Base-by-base conservation (phyloP, 2,797 vertebrate species). In the Potorous gilbertii region DNA sequence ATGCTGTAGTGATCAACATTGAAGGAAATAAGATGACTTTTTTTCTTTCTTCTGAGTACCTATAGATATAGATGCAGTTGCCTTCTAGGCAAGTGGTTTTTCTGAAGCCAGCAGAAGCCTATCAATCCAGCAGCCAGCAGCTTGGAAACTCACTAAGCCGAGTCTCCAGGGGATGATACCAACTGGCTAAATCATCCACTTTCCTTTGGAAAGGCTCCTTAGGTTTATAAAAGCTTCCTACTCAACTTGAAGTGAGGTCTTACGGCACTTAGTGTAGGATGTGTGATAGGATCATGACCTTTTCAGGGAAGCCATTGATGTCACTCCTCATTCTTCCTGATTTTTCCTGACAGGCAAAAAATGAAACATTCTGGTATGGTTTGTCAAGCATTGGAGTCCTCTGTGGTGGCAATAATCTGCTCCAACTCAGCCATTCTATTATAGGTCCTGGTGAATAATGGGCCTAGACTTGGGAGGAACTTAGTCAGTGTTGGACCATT, bases 261-360 rank as follows among this genome's bases (percentile, higher is more conserved):
- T 95, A 93, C 2, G 94, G 54, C 62, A 55, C n/a, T 97, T 97
- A 95, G 96, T 97, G 54, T 97, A 95, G 96, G 91, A 94, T 93
- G 95, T 95, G 59, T 97, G 97, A 96, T 96, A 96, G 98, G 97
- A 98, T 96, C 96, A 92, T 87, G 94, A 96, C 96, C 96, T 97
- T 97, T 97, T 97, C 96, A 97, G 95, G 96, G 96, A 95, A 96
- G 56, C 59, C 96, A 97, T 95, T 97, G 95, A 95, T 97, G 96
- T 97, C 97, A 98, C 95, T 98, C 94, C 96, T 96, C 96, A 98
- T 97, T 98, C 96, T 90, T 90, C 91, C 97, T 91, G 93, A 97
- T 95, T 98, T 97, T 5, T 94, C 89, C 55, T 96, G 95, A 97
- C 93, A 96, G n/a, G 57, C 16, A 96, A 96, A 96, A 96, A 98